phyloP scores from a whole-genome alignment of 37 sponge, comb jelly and placozoan genomes.

The Chondrosia reniformis region DNA sequence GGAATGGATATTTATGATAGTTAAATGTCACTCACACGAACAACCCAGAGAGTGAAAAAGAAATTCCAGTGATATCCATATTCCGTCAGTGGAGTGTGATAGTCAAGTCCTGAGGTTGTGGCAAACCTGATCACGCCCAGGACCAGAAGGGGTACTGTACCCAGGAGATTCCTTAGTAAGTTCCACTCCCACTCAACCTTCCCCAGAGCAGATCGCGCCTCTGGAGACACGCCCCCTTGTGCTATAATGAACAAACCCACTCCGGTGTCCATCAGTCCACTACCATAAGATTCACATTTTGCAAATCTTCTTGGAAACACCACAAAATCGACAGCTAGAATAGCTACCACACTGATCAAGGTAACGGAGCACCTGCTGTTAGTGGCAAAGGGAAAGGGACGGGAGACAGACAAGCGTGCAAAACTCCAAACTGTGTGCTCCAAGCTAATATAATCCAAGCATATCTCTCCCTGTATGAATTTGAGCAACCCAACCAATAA shows the following conservation, averaged over 20 bases:
- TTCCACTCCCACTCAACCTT: constrained; percentile 3
- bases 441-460: not conserved
- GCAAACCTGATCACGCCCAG: constrained; percentile 76
- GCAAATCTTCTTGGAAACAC: constrained; percentile 85
- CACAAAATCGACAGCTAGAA: constrained; percentile 93
- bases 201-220: constrained; percentile 40
- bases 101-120: constrained; percentile 49
- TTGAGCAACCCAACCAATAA: not conserved
- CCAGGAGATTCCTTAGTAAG: not conserved
- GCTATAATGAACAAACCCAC: constrained; percentile 84
- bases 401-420: constrained; percentile 10
- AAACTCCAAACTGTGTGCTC: not conserved
- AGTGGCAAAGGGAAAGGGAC: constrained; percentile 55
- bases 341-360: constrained; percentile 81
- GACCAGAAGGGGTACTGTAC: constrained; percentile 50
- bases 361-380: constrained; percentile 60
- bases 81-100: constrained; percentile 84
- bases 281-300: constrained; percentile 87
- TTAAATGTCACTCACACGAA: too few relatives aligned
- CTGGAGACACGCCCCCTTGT: constrained; percentile 77
- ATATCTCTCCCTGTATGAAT: not conserved
- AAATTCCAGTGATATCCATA: constrained; percentile 99
- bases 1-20: too few relatives aligned
- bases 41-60: constrained; percentile 93
- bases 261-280: constrained; percentile 94